Base-by-base conservation (phyloP, 2,888 invertebrate genomes). In the Sphinx pinastri region DNA sequence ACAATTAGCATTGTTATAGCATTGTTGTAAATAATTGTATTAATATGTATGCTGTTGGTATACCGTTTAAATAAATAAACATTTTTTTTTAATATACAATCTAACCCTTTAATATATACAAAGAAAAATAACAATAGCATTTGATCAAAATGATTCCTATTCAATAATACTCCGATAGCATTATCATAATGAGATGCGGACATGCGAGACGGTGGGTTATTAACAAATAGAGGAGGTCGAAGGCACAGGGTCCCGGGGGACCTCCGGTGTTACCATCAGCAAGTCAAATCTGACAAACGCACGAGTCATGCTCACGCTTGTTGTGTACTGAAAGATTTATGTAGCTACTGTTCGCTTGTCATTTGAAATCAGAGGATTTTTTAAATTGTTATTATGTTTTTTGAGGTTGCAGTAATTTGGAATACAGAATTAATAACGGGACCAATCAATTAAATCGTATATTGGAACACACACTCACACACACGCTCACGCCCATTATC, bases 261-360 rank as follows among this genome's bases (percentile, higher is more conserved):
- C 90, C 91, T 90, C 91, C 89, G 85, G 88, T 90, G 86, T 85
- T 85, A 84, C 75, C 85, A 90, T 92, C 89, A 89, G 84, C 89
- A 90, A 91, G 88, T 89, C 88, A 84, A 91, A 90, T 90, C 73
- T 73, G 69, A 73, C 77, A 85, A 85, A 86, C 79, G 78, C 78
- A 84, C 87, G 72, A 81, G 90, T 91, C 91, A 89, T 86, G 76
- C 73, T 79, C 78, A 80, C 83, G 77, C 79, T 81, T 79, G 72
- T 76, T 76, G 76, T 77, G 45, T 63, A 69, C 58, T 67, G 16
- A 59, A 70, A 70, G 49, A 38, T 55, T 31, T 38, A 47, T 11
- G 16, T n/a, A 31, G 47, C 10, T 45, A 13, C 7, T 55, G 54
- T 55, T 19, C 11, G 16, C n/a, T 31, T 38, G 31, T 51, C 2